Percentiles rank a stretch among this genome's conserved stretches.
phyloP scores from a whole-genome alignment of 2,888 invertebrate species.

The Norana najaformis region DNA sequence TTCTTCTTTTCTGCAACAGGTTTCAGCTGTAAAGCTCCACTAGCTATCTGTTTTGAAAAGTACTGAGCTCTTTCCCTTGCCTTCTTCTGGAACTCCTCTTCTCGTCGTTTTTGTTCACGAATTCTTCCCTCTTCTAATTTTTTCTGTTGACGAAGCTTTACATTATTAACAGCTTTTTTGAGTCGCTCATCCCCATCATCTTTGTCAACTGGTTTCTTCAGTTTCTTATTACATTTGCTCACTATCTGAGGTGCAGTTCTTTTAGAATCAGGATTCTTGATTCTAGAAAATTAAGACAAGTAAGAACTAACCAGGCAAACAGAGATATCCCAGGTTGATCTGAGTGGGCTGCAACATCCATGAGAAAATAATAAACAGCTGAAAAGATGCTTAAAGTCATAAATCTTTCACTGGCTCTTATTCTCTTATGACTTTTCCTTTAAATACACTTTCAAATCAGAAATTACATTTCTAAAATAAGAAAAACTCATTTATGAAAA shows the following conservation, averaged over 20 bases:
- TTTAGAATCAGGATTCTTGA: constrained; percentile 13
- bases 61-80: not conserved
- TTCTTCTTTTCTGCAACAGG: not conserved
- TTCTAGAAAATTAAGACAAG: not conserved
- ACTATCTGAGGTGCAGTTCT: not conserved
- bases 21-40: not conserved
- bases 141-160: constrained; percentile 1
- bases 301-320: too few relatives aligned
- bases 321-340: not conserved
- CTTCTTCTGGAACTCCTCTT: not conserved
- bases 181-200: not conserved
- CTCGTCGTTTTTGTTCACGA: not conserved
- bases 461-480: too few relatives aligned
- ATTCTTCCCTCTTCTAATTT: not conserved
- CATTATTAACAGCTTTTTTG: not conserved
- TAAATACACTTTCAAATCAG: too few relatives aligned
- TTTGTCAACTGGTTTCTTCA: not conserved
- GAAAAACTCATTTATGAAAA: too few relatives aligned
- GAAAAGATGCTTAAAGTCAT: not conserved
- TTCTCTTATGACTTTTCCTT: too few relatives aligned
- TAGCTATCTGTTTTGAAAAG: not conserved
- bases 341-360: not conserved
- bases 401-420: not conserved
- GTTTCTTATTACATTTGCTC: not conserved
- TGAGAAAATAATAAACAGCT: not conserved